phyloP scores from a whole-genome alignment of 2,113 vertebrate genomes.

The Cavia aperea region DNA sequence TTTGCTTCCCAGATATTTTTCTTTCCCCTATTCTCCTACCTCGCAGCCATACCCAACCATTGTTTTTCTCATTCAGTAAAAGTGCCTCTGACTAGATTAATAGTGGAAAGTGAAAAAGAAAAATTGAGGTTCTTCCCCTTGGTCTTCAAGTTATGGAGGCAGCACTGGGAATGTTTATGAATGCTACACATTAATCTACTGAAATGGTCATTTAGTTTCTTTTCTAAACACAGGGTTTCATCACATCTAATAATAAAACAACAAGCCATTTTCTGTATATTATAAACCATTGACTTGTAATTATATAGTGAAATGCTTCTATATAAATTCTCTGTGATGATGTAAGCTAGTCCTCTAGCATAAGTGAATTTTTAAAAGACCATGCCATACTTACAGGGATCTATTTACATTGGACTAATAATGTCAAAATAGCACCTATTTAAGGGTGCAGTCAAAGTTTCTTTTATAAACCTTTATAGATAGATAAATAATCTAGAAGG shows the following conservation, averaged over 20 bases:
- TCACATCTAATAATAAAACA: constrained; percentile 62
- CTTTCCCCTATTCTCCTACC: constrained; percentile 47
- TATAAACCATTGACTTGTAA: constrained; percentile 61
- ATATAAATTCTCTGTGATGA: constrained; percentile 57
- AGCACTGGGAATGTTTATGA: constrained; percentile 30
- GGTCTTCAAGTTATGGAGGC: constrained; percentile 38
- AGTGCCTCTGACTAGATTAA: constrained; percentile 49
- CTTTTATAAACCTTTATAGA: constrained; percentile 75
- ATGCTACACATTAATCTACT: constrained; percentile 42
- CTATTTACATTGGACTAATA: constrained; percentile 77
- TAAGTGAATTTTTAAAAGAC: constrained; percentile 41
- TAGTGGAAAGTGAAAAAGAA: constrained; percentile 58
- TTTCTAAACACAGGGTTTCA: constrained; percentile 66
- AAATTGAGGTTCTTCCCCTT: constrained; percentile 44
- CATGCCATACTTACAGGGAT: constrained; percentile 39
- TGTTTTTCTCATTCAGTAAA: constrained; percentile 45
- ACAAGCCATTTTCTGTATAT: constrained; percentile 59
- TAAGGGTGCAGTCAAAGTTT: constrained; percentile 74
- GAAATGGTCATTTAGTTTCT: constrained; percentile 58
- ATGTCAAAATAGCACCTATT: constrained; percentile 71
- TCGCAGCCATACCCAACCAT: constrained; percentile 44
- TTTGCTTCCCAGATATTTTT: constrained; percentile 53
- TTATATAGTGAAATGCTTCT: constrained; percentile 55
- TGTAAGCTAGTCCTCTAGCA: constrained; percentile 23
- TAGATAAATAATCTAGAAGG: constrained; percentile 66